Evolutionary conservation across 2,888 invertebrate genomes (phyloP).

Genomic region (Muscina levida): DNA sequence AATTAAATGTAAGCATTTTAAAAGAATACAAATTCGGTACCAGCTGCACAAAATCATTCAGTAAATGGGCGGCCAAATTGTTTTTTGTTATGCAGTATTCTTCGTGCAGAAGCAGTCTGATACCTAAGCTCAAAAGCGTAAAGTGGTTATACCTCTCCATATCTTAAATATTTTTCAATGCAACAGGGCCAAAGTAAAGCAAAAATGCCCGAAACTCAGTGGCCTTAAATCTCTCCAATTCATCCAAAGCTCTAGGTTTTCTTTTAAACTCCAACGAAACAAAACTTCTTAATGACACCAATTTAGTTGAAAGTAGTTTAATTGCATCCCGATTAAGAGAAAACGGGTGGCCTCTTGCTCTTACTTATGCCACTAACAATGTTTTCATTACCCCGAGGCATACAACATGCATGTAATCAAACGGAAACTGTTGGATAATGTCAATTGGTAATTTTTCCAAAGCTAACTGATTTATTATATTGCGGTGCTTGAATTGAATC

Average conservation of each 20-base stretch:
- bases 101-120: slow-evolving; percentile 30
- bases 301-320: neutral
- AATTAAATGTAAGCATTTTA: slow-evolving; percentile 26
- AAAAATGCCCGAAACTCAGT: slow-evolving; percentile 32
- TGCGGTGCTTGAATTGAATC: slow-evolving; percentile 26
- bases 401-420: slow-evolving; percentile 23
- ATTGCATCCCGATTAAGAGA: slow-evolving; percentile 23
- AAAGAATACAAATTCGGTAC: neutral
- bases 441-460: slow-evolving; percentile 16
- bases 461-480: slow-evolving; percentile 12
- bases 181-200: slow-evolving; percentile 28
- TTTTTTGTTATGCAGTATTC: slow-evolving; percentile 44
- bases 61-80: slow-evolving; percentile 7
- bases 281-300: neutral
- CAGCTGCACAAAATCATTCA: slow-evolving; percentile 9
- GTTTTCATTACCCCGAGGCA: slow-evolving; percentile 3
- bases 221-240: slow-evolving; percentile 37
- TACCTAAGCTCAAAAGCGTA: slow-evolving; percentile 31
- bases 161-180: slow-evolving; percentile 25
- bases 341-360: slow-evolving; percentile 12
- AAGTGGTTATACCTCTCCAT: slow-evolving; percentile 24
- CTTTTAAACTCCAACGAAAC: slow-evolving; percentile 30
- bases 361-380: slow-evolving; percentile 14
- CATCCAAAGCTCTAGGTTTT: slow-evolving; percentile 29
- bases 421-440: slow-evolving; percentile 1